Evolutionary conservation across 2,888 invertebrate species (phyloP).

Genomic region (Rhaphigaster nebulosa): DNA sequence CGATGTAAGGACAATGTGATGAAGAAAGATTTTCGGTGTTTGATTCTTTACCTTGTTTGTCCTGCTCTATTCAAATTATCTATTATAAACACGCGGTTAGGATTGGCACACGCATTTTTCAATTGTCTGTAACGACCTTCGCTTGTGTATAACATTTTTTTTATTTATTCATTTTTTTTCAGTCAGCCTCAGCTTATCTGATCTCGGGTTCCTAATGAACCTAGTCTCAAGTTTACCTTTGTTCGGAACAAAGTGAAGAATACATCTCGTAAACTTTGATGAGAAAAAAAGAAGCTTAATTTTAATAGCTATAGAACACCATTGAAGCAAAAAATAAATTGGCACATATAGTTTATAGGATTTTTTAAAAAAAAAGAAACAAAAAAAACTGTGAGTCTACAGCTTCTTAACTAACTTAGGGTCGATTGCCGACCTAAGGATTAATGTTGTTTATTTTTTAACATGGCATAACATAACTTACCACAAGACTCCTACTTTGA

Average conservation of each 20-base stretch:
- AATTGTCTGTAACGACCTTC: background rate
- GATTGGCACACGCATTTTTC: background rate
- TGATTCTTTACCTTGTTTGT: background rate
- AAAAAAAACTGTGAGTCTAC: no score
- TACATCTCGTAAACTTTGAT: background rate
- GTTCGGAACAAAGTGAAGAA: background rate
- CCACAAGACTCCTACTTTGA: no score
- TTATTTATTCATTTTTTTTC: background rate
- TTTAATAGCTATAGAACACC: no score
- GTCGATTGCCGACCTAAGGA: no score
- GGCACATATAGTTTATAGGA: no score
- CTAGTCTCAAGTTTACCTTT: constrained; percentile 14
- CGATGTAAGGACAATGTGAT: background rate
- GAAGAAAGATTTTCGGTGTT: background rate
- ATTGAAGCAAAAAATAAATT: no score
- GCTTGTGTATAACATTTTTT: background rate
- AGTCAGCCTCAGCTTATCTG: background rate
- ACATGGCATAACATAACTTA: no score
- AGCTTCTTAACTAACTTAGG: no score
- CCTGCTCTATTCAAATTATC: background rate
- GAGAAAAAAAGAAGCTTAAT: background rate
- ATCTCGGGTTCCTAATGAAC: background rate
- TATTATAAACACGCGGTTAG: background rate
- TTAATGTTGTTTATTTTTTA: no score
- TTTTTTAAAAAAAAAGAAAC: no score